Evolutionary conservation across 2,888 invertebrate genomes (phyloP).

Genomic region (Beris morrisii): DNA sequence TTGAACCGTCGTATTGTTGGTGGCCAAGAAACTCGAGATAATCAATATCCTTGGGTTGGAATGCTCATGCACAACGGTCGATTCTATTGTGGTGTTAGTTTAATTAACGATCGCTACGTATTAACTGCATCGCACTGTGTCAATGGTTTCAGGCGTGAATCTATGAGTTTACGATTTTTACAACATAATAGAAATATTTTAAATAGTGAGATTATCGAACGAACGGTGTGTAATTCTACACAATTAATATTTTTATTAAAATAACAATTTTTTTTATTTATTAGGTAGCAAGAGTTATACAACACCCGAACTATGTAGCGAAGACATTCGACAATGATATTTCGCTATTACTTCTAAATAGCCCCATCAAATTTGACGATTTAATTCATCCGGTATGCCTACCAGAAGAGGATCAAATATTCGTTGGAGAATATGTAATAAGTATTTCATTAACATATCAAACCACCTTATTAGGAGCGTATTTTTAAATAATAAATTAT

Average conservation of each 20-base stretch:
- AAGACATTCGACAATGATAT: constrained; percentile 82
- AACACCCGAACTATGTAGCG: constrained; percentile 70
- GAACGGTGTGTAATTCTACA: constrained; percentile 45
- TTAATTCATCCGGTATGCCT: constrained; percentile 77
- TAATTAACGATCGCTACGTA: constrained; percentile 73
- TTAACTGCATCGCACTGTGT: constrained; percentile 80
- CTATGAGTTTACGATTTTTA: constrained; percentile 66
- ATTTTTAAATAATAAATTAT: no score
- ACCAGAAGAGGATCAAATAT: constrained; percentile 59
- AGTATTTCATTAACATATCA: no score
- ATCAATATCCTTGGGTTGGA: constrained; percentile 75
- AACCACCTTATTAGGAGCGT: no score
- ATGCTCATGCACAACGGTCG: constrained; percentile 61
- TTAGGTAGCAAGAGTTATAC: constrained; percentile 51
- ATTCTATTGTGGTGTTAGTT: constrained; percentile 76
- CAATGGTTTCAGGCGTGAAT: constrained; percentile 64
- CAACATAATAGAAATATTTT: constrained; percentile 71
- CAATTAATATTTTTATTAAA: background rate
- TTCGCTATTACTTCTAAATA: constrained; percentile 70
- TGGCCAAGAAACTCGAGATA: constrained; percentile 72
- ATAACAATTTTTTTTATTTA: background rate
- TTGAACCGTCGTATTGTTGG: constrained; percentile 75
- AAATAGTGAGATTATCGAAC: constrained; percentile 50
- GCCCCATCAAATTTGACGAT: constrained; percentile 62
- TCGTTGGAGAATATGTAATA: constrained; percentile 48